Evolutionary conservation across 1,140 invertebrate genomes (phyloP), one percentile per base, ranked within the genome.

Genomic region (Drosophila repletoides): DNA sequence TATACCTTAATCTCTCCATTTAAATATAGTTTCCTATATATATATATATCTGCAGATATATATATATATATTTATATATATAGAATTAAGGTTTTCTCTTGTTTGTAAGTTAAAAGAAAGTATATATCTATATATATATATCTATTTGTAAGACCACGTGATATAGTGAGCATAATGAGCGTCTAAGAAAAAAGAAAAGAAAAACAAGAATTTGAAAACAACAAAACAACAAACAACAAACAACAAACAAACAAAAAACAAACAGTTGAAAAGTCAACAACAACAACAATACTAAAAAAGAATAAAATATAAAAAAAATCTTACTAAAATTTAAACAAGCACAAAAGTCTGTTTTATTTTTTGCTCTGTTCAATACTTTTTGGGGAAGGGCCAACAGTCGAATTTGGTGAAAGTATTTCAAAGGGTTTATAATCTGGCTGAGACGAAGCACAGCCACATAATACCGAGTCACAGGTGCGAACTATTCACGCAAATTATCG

Each of bases 161-260:
- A 84, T 84, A 84, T 84, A 84, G 79, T 75, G 34, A 84, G 68
- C 80, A 86, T 84, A 84, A 84, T 86, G 66, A 84, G 80, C 60
- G 65, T 84, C 74, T 83, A 84, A 84, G 79, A 68, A 72, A 52
- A 72, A 48, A 61, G 10, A 51, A 45, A 43, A 60, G 43, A 19
- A 58, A 53, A 36, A 51, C 12, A 70, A 65, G 45, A 84, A 71
- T 71, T 83, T 74, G 64, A 69, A 67, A 48, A 59, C 45, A 61
- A 58, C 36, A 40, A 43, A 49, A 64, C 45, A 49, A 51, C 59
- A 17, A 48, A 46, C 38, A 41, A 51, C 33, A 52, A 65, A 53
- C n/a, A 33, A 46, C 29, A 65, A 45, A 61, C 68, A 53, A 67
- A 49, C 12, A 51, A 69, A 34, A 56, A 69, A 58, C 41, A 36